These are phyloP conservation scores for Lineus longissimus DNA, from an alignment of 1,140 invertebrate genomes.

Conservation along the genomic window DNA sequence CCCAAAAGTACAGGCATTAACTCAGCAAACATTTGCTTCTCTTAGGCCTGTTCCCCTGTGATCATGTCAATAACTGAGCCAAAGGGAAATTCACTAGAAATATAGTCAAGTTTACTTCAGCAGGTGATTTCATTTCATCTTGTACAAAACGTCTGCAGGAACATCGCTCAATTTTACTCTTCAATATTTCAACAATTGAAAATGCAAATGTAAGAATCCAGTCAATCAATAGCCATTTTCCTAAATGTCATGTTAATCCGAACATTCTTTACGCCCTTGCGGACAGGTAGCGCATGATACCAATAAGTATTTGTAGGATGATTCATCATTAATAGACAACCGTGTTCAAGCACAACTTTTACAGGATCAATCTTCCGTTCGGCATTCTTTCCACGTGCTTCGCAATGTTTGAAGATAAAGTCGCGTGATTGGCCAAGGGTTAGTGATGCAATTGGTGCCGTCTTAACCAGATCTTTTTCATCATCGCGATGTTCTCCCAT, in stretches of 20 bases:
- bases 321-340: conserved; percentile 69
- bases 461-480: conserved; percentile 63
- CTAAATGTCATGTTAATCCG: conserved; percentile 70
- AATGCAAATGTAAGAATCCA: too few species aligned
- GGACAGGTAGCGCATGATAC: conserved; percentile 67
- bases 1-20: too few species aligned
- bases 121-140: too few species aligned
- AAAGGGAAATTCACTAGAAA: too few species aligned
- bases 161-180: too few species aligned
- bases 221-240: conserved; percentile 20
- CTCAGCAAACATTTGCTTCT: too few species aligned
- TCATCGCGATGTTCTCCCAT: conserved; percentile 72
- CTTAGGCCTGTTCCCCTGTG: too few species aligned
- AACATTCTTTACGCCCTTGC: conserved; percentile 56
- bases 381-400: conserved; percentile 52
- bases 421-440: conserved; percentile 65
- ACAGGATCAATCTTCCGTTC: conserved; percentile 52
- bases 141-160: too few species aligned
- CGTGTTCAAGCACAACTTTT: conserved; percentile 62
- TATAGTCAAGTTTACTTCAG: too few species aligned
- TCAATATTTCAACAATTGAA: too few species aligned
- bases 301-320: conserved; percentile 68
- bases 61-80: too few species aligned
- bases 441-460: conserved; percentile 65
- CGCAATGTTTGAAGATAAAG: conserved; percentile 66